Conservation (phyloP, 2,888 invertebrate genomes). For the Auanema sp. region DNA sequence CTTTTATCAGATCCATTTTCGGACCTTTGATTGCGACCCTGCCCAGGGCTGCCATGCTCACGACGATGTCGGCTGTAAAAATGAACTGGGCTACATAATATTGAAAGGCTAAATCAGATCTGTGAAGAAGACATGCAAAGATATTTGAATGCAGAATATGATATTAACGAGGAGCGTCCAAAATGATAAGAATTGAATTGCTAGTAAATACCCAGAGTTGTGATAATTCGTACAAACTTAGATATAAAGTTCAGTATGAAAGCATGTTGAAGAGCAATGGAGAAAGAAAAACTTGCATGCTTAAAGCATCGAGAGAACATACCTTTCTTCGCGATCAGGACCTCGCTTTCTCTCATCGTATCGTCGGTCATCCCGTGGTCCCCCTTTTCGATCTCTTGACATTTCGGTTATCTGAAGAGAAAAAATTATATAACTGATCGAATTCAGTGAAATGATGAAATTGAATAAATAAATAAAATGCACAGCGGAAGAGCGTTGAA, state of each 20-base stretch:
- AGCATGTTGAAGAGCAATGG: background rate
- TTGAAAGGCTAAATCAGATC: too few species aligned
- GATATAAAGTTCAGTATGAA: background rate
- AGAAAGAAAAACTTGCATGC: background rate
- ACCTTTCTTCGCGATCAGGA: constrained; percentile 5
- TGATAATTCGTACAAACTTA: background rate
- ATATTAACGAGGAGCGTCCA: too few species aligned
- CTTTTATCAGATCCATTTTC: constrained; percentile 7
- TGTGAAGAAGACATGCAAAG: too few species aligned
- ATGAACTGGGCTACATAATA: too few species aligned
- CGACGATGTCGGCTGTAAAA: constrained; percentile 15
- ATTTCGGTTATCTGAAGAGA: too few species aligned
- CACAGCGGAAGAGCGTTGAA: background rate
- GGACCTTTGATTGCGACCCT: background rate
- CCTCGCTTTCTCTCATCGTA: background rate
- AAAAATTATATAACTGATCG: too few species aligned
- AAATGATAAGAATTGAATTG: too few species aligned
- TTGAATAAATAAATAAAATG: constrained; percentile 2
- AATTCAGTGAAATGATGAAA: background rate
- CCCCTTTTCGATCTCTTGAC: background rate
- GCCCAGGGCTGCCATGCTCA: constrained; percentile 12
- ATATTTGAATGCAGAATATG: too few species aligned
- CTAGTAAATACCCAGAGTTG: too few species aligned
- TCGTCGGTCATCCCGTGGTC: background rate
- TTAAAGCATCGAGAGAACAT: background rate